These are phyloP conservation scores for Lota lota DNA, from an alignment of 2,113 vertebrate genomes.

Conservation along the genomic window DNA sequence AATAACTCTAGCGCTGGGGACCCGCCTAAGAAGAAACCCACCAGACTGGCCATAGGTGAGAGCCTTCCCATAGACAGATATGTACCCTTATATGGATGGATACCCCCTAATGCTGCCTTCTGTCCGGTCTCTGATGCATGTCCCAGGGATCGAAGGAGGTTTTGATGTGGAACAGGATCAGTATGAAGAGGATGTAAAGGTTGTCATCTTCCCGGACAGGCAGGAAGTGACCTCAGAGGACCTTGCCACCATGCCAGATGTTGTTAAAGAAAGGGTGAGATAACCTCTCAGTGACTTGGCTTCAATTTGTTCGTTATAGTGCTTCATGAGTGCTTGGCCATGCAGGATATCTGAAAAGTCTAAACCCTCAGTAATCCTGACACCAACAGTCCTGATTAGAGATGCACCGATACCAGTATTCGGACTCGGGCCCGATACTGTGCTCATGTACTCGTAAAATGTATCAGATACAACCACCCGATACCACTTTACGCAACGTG, in stretches of 20 bases:
- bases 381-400: too few relatives aligned
- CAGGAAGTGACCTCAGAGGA: constrained; percentile 90
- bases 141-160: constrained; percentile 90
- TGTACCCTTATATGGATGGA: not conserved
- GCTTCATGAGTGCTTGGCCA: not conserved
- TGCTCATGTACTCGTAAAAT: too few relatives aligned
- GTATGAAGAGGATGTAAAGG: constrained; percentile 92
- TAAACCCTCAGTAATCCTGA: too few relatives aligned
- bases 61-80: not conserved
- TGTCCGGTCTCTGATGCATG: not conserved
- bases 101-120: not conserved
- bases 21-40: constrained; percentile 97
- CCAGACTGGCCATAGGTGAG: constrained; percentile 94
- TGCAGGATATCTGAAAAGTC: too few relatives aligned
- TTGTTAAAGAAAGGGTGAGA: constrained; percentile 90
- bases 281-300: not conserved
- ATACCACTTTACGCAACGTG: too few relatives aligned
- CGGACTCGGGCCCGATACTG: too few relatives aligned
- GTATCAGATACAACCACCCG: too few relatives aligned
- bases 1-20: constrained; percentile 84
- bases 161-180: constrained; percentile 95
- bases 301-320: not conserved
- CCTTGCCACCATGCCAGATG: constrained; percentile 83
- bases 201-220: constrained; percentile 92
- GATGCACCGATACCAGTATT: too few relatives aligned